Evolutionary conservation across 2,888 invertebrate species (phyloP), one percentile per base, ranked within the genome.

Genomic region (Serripes groenlandicus): DNA sequence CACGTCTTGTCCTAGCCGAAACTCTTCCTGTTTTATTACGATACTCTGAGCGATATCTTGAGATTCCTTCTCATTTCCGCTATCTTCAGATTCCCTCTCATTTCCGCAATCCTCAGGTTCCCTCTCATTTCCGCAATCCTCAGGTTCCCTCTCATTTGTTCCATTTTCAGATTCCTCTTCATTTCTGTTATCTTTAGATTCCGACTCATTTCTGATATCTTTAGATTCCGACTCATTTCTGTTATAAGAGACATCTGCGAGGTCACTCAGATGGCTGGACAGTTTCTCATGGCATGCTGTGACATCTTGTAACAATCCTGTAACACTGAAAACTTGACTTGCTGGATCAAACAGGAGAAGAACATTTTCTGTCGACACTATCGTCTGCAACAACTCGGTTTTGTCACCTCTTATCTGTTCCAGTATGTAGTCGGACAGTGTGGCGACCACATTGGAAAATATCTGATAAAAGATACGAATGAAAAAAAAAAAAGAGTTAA

Each of bases 401-500:
- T 87, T 88, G 72, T 87, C 74, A 4, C 84, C 89, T 30, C 86
- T 80, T 42, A 91, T 82, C 15, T 75, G 74, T 4, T 86, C 68
- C 69, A 90, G 37, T 5, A 90, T 35, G 7, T 78, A 68, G 5
- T 84, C 74, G 9, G 90, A 89, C 42, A 91, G 60, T 1, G 87
- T 88, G 0, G 89, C 90, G 26, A 86, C 81, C 9, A 91, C 88
- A 35, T 78, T 78, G 23, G 87, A 85, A 69, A 90, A 91, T 21
- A 91, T 79, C 91, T 91, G 86, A 21, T 49, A 21, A n/a, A n/a
- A n/a, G n/a, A n/a, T n/a, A n/a, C n/a, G n/a, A 1, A 21, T 49
- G 21, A 49, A 49, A 49, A 1, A 49, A 49, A 49, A 49, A 2
- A 49, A 49, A 49, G 15, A 1, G 15, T 49, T 3, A 49, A 49